Evolutionary conservation across 1,140 invertebrate genomes (phyloP).

Genomic region (Ceratina australensis): DNA sequence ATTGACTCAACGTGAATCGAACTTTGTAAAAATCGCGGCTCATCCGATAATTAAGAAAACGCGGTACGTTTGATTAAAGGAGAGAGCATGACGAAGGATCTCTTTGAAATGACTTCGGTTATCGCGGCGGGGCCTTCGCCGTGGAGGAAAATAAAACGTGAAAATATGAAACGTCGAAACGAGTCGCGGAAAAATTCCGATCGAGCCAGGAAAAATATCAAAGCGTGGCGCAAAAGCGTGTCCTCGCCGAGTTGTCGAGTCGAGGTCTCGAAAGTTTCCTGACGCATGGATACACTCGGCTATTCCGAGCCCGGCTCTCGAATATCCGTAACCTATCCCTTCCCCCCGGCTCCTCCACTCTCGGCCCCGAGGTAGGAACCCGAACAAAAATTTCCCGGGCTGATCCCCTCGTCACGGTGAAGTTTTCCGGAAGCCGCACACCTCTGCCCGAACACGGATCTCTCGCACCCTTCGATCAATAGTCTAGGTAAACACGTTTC

Average conservation of each 20-base stretch:
- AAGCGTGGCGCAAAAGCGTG: background rate
- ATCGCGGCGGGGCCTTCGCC: too few relatives aligned
- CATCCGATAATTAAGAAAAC: too few relatives aligned
- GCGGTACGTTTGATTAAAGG: too few relatives aligned
- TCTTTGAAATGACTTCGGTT: too few relatives aligned
- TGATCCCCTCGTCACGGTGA: background rate
- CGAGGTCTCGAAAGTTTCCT: constrained; percentile 31
- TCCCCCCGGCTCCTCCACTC: background rate
- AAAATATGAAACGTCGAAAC: background rate
- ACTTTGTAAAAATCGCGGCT: too few relatives aligned
- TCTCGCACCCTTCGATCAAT: constrained; percentile 47
- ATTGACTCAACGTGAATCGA: too few relatives aligned
- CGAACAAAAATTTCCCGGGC: constrained; percentile 27
- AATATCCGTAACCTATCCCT: constrained; percentile 24
- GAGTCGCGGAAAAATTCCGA: background rate
- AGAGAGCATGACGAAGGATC: too few relatives aligned
- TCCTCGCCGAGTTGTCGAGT: constrained; percentile 27
- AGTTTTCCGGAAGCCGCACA: constrained; percentile 40
- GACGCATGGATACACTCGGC: constrained; percentile 22
- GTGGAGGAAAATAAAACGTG: too few relatives aligned
- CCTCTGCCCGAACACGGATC: constrained; percentile 31
- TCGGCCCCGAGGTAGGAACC: constrained; percentile 3
- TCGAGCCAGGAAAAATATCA: constrained; percentile 6
- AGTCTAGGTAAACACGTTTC: constrained; percentile 49
- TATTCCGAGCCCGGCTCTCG: constrained; percentile 1